These are phyloP conservation scores for Pituophis catenifer DNA, from an alignment of 2,113 vertebrate species.

Conservation along the genomic window DNA sequence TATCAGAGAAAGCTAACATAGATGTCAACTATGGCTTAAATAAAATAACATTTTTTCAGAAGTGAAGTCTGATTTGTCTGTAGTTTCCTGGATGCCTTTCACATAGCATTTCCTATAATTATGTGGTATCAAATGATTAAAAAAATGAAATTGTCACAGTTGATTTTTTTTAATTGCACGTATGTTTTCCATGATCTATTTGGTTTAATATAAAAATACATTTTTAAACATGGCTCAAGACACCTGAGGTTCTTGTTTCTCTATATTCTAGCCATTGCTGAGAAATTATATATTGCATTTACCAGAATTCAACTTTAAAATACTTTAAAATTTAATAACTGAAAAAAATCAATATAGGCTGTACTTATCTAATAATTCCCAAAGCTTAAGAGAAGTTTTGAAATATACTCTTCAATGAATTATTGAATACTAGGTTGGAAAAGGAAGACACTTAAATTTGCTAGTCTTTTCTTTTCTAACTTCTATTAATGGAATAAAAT, in stretches of 20 bases:
- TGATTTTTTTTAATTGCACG: constrained; percentile 14
- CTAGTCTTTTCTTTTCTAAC: constrained; percentile 52
- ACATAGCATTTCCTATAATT: constrained; percentile 3
- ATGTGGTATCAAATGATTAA: constrained; percentile 12
- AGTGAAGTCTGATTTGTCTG: background rate
- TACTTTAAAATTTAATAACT: constrained; percentile 58
- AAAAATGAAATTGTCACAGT: background rate
- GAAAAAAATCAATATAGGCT: constrained; percentile 57
- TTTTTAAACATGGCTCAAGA: background rate
- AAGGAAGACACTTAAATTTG: constrained; percentile 55
- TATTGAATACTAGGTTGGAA: constrained; percentile 62
- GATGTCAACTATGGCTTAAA: background rate
- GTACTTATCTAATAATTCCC: constrained; percentile 56
- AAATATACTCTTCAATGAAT: constrained; percentile 69
- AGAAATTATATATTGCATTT: constrained; percentile 37
- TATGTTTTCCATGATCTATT: background rate
- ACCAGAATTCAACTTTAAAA: constrained; percentile 44
- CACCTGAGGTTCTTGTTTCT: background rate
- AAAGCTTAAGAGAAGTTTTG: constrained; percentile 62
- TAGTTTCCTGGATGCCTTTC: background rate
- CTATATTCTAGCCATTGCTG: constrained; percentile 18
- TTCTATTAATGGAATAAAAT: constrained; percentile 70
- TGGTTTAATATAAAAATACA: constrained; percentile 1
- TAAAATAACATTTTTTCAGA: background rate
- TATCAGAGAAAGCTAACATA: background rate